Conservation (phyloP, 2,888 invertebrate species). For the Melanophora roralis region DNA sequence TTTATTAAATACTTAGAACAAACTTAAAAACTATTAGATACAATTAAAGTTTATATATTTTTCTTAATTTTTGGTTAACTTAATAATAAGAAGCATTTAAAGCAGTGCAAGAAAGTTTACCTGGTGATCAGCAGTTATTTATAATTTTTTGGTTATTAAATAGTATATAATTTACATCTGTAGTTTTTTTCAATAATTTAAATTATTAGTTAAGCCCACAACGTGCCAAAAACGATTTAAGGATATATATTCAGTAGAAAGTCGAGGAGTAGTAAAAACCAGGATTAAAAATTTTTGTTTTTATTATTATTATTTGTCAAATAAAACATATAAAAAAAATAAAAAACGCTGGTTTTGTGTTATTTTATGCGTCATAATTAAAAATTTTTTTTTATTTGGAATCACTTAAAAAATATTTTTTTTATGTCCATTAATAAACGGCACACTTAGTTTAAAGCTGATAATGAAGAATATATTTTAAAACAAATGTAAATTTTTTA, state of each 20-base stretch:
- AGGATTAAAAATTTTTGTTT: neutral
- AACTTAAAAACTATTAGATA: slow-evolving; percentile 40
- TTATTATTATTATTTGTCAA: slow-evolving; percentile 4
- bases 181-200: neutral
- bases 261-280: slow-evolving; percentile 43
- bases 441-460: slow-evolving; percentile 49
- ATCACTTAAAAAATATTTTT: slow-evolving; percentile 23
- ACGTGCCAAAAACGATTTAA: slow-evolving; percentile 80
- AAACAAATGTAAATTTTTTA: neutral
- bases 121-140: slow-evolving; percentile 78
- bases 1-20: slow-evolving; percentile 7
- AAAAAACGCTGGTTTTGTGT: slow-evolving; percentile 38
- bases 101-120: slow-evolving; percentile 83
- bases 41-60: slow-evolving; percentile 54
- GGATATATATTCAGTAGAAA: slow-evolving; percentile 64
- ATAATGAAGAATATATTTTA: neutral
- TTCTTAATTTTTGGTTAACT: slow-evolving; percentile 50
- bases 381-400: slow-evolving; percentile 42
- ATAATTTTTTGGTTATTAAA: neutral
- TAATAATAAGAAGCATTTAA: slow-evolving; percentile 70
- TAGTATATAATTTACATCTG: neutral
- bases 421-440: slow-evolving; percentile 53
- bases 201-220: slow-evolving; percentile 80
- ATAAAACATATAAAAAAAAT: slow-evolving; percentile 32
- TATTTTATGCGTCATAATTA: slow-evolving; percentile 5